A percentile compares a stretch with the other conserved stretches of the same genome.
phyloP scores from a whole-genome alignment of 37 sponge, comb jelly and placozoan genomes.

The Beroe ovata region DNA sequence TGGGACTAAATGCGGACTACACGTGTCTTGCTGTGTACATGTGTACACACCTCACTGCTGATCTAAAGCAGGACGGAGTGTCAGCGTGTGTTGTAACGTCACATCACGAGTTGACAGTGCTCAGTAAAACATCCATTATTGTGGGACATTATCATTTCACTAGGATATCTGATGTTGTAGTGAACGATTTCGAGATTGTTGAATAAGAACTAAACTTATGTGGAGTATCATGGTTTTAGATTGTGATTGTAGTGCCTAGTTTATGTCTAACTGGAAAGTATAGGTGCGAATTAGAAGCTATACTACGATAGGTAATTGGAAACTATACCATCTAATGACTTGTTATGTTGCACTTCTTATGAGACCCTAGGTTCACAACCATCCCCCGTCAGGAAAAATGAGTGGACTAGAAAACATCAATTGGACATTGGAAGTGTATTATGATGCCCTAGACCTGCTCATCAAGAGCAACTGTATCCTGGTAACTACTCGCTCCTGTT shows the following conservation, averaged over 20 bases:
- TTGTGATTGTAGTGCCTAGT: too few species aligned
- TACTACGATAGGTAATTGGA: too few species aligned
- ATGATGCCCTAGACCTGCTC: constrained; percentile 53
- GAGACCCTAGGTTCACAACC: too few species aligned
- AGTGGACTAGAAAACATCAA: constrained; percentile 63
- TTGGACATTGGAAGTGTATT: constrained; percentile 51
- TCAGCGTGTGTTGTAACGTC: not conserved
- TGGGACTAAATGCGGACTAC: not conserved
- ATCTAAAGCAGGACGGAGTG: not conserved
- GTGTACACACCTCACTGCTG: not conserved
- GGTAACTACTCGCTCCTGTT: too few species aligned
- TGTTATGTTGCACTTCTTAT: too few species aligned
- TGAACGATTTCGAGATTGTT: constrained; percentile 14
- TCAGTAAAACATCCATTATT: not conserved
- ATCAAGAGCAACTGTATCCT: constrained; percentile 59
- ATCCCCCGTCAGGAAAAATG: constrained; percentile 36
- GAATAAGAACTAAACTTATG: constrained; percentile 39
- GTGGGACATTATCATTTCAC: not conserved
- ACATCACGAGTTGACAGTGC: not conserved
- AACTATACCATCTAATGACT: too few species aligned
- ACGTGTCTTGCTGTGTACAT: not conserved
- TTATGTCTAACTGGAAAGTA: too few species aligned
- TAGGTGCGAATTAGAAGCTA: too few species aligned
- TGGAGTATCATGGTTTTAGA: constrained; percentile 12
- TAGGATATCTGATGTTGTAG: not conserved